Conservation (phyloP, 2,113 vertebrate genomes). For the Oryzias woworae region DNA sequence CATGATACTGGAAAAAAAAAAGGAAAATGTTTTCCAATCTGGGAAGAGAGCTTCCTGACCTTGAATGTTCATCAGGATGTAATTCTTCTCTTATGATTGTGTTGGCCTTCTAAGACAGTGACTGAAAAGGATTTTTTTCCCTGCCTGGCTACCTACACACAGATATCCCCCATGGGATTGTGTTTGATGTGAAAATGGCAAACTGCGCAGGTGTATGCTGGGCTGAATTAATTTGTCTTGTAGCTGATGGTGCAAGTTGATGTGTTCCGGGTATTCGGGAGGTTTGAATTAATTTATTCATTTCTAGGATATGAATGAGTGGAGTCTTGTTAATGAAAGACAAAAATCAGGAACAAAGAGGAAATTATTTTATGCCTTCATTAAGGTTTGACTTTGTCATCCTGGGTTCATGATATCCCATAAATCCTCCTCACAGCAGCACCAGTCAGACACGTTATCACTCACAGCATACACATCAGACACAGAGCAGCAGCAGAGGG, state of each 20-base stretch:
- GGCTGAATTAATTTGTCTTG: conserved; percentile 38
- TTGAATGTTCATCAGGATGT: conserved; percentile 65
- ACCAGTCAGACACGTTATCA: conserved; percentile 69
- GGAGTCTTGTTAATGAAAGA: conserved; percentile 13
- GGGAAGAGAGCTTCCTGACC: conserved; percentile 45
- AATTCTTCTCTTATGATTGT: conserved; percentile 55
- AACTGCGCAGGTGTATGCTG: conserved; percentile 45
- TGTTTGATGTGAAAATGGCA: conserved; percentile 75
- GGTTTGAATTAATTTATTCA: conserved; percentile 2
- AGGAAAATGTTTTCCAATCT: conserved; percentile 23
- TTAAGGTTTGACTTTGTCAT: conserved; percentile 92
- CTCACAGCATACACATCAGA: conserved; percentile 39
- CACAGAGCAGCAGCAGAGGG: conserved; percentile 34
- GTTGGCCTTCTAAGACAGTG: conserved; percentile 51
- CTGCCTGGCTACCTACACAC: conserved; percentile 68
- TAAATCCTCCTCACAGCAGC: conserved; percentile 77
- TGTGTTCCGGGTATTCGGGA: conserved; percentile 29
- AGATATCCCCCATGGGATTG: conserved; percentile 74
- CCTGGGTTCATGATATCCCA: conserved; percentile 82
- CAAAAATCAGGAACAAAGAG: conserved; percentile 21
- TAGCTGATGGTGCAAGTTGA: conserved; percentile 15
- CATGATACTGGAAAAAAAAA: conserved; percentile 26
- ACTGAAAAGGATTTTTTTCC: conserved; percentile 67
- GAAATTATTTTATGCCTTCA: conserved; percentile 56
- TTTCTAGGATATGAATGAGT: conserved; percentile 23